Conservation (phyloP, 2,797 vertebrate genomes). For the Eupleurogrammus muticus region DNA sequence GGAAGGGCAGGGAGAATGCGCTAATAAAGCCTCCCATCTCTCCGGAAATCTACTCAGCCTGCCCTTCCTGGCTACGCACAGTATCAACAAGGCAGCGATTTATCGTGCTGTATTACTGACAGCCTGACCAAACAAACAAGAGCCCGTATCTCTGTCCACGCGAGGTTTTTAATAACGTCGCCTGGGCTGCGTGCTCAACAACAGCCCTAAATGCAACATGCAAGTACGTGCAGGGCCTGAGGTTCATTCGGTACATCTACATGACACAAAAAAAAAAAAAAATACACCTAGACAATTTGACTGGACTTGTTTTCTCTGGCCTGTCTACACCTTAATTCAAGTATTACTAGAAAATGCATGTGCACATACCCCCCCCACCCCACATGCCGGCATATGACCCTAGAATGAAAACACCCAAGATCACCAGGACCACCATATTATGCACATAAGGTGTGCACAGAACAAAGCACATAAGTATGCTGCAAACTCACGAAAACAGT, state of each 20-base stretch:
- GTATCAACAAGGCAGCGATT: slow-evolving; percentile 72
- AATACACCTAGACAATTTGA: no score
- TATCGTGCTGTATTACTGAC: slow-evolving; percentile 52
- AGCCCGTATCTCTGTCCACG: slow-evolving; percentile 60
- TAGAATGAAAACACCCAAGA: no score
- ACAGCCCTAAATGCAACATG: slow-evolving; percentile 13
- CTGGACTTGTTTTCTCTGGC: no score
- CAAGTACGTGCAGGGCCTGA: background rate
- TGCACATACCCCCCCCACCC: no score
- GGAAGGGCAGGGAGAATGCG: slow-evolving; percentile 79
- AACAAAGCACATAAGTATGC: no score
- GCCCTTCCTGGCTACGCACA: slow-evolving; percentile 77
- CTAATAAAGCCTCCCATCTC: slow-evolving; percentile 69
- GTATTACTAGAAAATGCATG: no score
- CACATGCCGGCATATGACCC: no score
- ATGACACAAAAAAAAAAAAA: no score
- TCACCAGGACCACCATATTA: no score
- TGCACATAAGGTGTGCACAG: no score
- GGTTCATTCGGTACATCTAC: background rate
- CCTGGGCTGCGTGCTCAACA: slow-evolving; percentile 26
- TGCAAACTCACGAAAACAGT: no score
- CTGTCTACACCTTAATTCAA: no score
- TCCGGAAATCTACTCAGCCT: slow-evolving; percentile 77
- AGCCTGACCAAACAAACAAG: slow-evolving; percentile 77
- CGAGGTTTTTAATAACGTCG: slow-evolving; percentile 49